Evolutionary conservation across 2,888 invertebrate species (phyloP).

Genomic region (Itoplectis maculator): DNA sequence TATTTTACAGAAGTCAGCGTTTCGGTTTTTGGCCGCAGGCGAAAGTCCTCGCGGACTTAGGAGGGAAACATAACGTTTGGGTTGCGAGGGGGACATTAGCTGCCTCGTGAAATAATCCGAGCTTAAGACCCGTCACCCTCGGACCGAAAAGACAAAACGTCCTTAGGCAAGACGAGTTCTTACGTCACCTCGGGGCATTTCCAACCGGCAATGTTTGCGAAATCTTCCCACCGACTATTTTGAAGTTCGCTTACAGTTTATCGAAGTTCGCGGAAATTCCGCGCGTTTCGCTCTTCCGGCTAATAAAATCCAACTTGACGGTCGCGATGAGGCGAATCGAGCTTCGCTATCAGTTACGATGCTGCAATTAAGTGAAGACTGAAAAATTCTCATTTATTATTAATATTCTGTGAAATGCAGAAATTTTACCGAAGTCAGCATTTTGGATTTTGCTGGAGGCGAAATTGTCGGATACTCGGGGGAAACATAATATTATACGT

Average conservation of each 20-base stretch:
- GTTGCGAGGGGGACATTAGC: no score
- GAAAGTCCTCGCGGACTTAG: no score
- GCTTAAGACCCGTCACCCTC: no score
- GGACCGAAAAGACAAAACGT: no score
- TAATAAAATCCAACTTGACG: background rate
- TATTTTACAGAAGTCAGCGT: no score
- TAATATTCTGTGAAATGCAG: background rate
- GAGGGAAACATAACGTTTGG: no score
- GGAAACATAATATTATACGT: no score
- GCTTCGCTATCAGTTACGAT: background rate
- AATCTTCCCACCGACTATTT: background rate
- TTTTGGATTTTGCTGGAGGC: no score
- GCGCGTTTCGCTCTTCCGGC: background rate
- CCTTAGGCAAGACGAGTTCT: background rate
- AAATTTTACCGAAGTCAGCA: background rate
- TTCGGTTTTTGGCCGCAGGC: no score
- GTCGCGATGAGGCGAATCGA: background rate
- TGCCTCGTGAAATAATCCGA: no score
- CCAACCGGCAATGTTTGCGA: background rate
- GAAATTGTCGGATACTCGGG: no score
- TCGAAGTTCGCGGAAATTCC: background rate
- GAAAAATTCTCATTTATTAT: background rate
- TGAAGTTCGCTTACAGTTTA: background rate
- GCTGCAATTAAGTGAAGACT: no score
- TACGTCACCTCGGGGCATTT: background rate